Evolutionary conservation across 2,888 invertebrate genomes (phyloP).

Genomic region (Agrotis ipsilon): DNA sequence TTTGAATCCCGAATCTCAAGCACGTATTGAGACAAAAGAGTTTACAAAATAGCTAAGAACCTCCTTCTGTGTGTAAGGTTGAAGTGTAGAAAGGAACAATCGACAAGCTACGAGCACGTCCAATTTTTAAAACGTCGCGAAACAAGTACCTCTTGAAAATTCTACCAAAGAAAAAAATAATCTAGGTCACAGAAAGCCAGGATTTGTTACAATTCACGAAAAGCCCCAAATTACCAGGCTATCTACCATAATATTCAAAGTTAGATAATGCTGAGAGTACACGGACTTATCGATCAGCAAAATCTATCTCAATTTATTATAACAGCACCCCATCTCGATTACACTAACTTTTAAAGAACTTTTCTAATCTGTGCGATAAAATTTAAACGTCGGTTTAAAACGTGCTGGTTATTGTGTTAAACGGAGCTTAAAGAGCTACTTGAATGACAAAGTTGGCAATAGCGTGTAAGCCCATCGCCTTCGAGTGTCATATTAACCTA

Average conservation of each 20-base stretch:
- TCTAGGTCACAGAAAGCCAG: constrained; percentile 14
- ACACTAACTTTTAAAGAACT: constrained; percentile 7
- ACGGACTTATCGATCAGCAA: constrained; percentile 1
- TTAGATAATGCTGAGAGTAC: not conserved
- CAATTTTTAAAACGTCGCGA: constrained; percentile 27
- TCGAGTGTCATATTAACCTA: constrained; percentile 60
- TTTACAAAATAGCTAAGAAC: constrained; percentile 24
- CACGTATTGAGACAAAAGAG: constrained; percentile 27
- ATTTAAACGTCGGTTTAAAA: constrained; percentile 47
- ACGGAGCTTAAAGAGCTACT: constrained; percentile 45
- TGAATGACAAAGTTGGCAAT: constrained; percentile 61
- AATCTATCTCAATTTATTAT: not conserved
- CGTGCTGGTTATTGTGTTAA: constrained; percentile 54
- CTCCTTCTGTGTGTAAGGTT: constrained; percentile 11
- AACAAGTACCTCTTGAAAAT: constrained; percentile 12
- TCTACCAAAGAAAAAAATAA: not conserved
- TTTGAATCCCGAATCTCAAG: constrained; percentile 9
- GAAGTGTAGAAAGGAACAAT: constrained; percentile 23
- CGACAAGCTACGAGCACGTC: constrained; percentile 8
- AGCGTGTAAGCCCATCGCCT: constrained; percentile 58
- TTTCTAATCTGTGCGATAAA: constrained; percentile 45
- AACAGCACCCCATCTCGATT: constrained; percentile 15
- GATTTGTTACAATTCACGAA: not conserved
- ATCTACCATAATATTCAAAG: not conserved
- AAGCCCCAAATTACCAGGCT: not conserved